A percentile compares a stretch with the other conserved stretches of the same genome.
phyloP scores from a whole-genome alignment of 2,888 invertebrate species.

The Synergus gifuensis region DNA sequence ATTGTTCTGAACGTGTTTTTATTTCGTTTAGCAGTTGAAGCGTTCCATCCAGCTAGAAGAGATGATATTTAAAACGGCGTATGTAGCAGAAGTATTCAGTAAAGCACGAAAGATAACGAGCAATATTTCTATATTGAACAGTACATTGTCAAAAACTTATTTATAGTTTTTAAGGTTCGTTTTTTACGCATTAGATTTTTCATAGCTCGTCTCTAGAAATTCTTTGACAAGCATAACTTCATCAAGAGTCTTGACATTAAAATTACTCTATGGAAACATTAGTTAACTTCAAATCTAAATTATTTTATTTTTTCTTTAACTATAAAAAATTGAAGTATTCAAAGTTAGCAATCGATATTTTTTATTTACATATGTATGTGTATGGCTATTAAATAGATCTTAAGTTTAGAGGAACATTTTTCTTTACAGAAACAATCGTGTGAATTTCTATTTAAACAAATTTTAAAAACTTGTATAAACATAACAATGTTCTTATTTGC shows the following conservation, averaged over 20 bases:
- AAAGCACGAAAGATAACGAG: conserved; percentile 14
- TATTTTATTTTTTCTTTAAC: conserved; percentile 10
- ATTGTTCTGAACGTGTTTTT: conserved; percentile 30
- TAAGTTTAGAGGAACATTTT: conserved; percentile 17
- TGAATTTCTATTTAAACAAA: neutral
- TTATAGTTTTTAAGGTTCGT: conserved; percentile 4
- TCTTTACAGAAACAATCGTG: neutral
- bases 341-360: conserved; percentile 9
- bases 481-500: neutral
- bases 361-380: conserved; percentile 17
- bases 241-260: neutral
- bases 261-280: neutral
- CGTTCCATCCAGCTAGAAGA: conserved; percentile 57
- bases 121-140: conserved; percentile 27
- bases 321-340: conserved; percentile 29
- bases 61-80: conserved; percentile 40
- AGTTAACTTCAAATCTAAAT: conserved; percentile 17
- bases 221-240: neutral
- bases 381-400: conserved; percentile 16
- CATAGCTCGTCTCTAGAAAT: neutral
- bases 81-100: conserved; percentile 18
- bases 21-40: conserved; percentile 36
- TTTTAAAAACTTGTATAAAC: neutral
- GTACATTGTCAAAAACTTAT: conserved; percentile 29
- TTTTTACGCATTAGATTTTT: neutral